Evolutionary conservation across 64 coral and sea anemone genomes (phyloP).

Genomic region (Montipora capricornis): DNA sequence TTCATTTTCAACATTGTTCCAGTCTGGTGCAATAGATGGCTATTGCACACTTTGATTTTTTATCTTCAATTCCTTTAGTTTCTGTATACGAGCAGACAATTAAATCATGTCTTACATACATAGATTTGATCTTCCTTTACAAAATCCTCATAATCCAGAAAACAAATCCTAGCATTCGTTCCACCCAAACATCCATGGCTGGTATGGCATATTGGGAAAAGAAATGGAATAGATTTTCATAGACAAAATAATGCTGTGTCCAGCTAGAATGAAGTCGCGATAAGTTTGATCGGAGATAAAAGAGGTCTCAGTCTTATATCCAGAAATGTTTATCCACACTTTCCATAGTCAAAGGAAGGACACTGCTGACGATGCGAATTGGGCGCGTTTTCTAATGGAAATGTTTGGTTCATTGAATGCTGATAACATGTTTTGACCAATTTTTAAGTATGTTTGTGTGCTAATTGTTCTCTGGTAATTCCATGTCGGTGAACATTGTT

Average conservation of each 20-base stretch:
- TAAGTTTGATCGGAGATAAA: conserved; percentile 68
- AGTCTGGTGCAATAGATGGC: conserved; percentile 1
- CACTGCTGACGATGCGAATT: conserved; percentile 38
- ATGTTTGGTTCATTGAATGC: conserved; percentile 41
- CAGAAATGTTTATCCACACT: conserved; percentile 48
- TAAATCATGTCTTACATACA: conserved; percentile 46
- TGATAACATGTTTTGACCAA: conserved; percentile 39
- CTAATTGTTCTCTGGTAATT: conserved; percentile 26
- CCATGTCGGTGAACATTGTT: not conserved
- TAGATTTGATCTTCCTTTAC: conserved; percentile 47
- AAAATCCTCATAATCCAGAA: conserved; percentile 45
- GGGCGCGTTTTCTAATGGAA: conserved; percentile 36
- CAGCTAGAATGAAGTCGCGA: conserved; percentile 43
- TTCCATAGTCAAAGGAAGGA: conserved; percentile 57
- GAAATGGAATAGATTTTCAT: conserved; percentile 53
- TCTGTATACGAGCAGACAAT: conserved; percentile 12
- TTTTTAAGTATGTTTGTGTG: conserved; percentile 45
- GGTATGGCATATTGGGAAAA: conserved; percentile 49
- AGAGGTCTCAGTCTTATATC: conserved; percentile 2
- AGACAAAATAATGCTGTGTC: conserved; percentile 57
- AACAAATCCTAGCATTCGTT: conserved; percentile 56
- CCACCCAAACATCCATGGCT: conserved; percentile 70
- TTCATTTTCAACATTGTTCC: conserved; percentile 52
- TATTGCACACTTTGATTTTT: not conserved
- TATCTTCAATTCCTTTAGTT: conserved; percentile 45